Evolutionary conservation across 2,888 invertebrate species (phyloP), one percentile per base, ranked within the genome.

Genomic region (Tenthredo notha): DNA sequence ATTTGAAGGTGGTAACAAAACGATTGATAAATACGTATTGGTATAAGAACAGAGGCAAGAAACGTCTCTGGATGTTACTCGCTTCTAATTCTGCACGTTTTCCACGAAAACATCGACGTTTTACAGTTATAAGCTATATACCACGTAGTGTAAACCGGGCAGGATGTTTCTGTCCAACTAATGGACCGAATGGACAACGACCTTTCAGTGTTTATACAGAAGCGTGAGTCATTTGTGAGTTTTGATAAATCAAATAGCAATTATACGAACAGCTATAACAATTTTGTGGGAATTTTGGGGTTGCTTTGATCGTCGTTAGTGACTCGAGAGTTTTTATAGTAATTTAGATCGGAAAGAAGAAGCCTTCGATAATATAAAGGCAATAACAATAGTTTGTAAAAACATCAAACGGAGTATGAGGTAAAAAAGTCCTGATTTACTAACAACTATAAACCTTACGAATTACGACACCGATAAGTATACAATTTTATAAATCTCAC

Each of bases 111-210:
- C 47, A 33, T 83, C 21, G 40, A 21, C 43, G 67, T 43, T 83
- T 83, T 67, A 83, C 83, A 65, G 83, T 83, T 83, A 83, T n/a
- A 25, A 83, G 47, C 7, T 47, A 40, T 43, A 25, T 61, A 83
- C 21, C 15, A 67, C 65, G n/a, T n/a, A 9, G 40, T 61, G 61
- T 21, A 4, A 61, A 18, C 12, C 58, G 12, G 61, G 43, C 65
- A 65, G 50, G 83, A 83, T 67, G 33, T 29, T 83, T 43, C 37
- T 47, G 25, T 29, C 83, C 83, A 40, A 47, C 47, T 47, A 83
- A 83, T 67, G 58, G 80, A 80, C 61, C 61, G 21, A 58, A 61
- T 65, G 80, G 61, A 58, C 80, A 61, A 40, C 61, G 80, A 80
- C n/a, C 61, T 70, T 61, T 43, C 37, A 12, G 18, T 29, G 47